A percentile compares a stretch with the other conserved stretches of the same genome.
Conservation (phyloP, 2,113 vertebrate species). For the Theristicus caerulescens region DNA sequence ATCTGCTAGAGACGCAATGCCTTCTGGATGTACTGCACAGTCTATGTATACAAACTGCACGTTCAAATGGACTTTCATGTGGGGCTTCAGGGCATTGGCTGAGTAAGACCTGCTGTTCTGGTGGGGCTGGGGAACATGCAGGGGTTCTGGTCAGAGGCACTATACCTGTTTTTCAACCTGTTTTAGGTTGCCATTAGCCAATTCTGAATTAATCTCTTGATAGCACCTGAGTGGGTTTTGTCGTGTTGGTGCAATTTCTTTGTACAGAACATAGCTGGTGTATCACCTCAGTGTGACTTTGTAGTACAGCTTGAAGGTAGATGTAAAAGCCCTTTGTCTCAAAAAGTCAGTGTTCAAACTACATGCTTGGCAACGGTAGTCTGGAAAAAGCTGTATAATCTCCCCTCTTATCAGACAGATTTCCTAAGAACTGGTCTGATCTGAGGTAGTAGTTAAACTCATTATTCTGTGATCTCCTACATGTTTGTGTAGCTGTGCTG, state of each 20-base stretch:
- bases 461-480: not conserved
- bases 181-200: not conserved
- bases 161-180: not conserved
- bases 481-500: conserved; percentile 19
- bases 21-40: not conserved
- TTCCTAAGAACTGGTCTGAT: conserved; percentile 25
- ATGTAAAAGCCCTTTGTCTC: not conserved
- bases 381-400: not conserved
- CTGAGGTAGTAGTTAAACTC: not conserved
- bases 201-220: not conserved
- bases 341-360: not conserved
- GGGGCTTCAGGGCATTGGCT: rapidly evolving
- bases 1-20: not conserved
- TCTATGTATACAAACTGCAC: not conserved
- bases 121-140: not conserved
- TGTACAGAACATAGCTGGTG: not conserved
- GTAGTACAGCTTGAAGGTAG: not conserved
- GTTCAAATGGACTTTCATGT: not conserved
- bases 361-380: not conserved
- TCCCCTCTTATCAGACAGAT: not conserved
- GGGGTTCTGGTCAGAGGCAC: not conserved
- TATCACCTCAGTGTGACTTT: not conserved
- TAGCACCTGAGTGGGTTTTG: not conserved
- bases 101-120: not conserved
- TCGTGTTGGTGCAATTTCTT: not conserved